phyloP scores from a whole-genome alignment of 2,113 vertebrate species.

The Lethenteron reissneri region DNA sequence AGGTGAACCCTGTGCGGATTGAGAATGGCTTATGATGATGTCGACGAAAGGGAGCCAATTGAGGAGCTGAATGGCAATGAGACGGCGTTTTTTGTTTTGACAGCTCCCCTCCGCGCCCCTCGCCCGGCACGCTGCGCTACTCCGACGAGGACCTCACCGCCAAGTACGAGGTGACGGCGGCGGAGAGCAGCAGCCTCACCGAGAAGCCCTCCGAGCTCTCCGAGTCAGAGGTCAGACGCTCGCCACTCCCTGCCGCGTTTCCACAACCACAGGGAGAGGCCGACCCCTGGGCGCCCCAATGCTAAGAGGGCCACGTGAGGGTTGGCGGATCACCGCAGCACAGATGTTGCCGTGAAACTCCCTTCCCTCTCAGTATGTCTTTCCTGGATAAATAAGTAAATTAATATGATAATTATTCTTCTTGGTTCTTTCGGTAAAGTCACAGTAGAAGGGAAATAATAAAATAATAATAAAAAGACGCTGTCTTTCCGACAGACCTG shows the following conservation, averaged over 20 bases:
- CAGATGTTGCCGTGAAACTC: neutral
- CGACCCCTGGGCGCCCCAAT: constrained; percentile 23
- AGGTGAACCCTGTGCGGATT: too few relatives aligned
- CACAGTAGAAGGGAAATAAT: too few relatives aligned
- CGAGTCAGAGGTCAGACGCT: constrained; percentile 58
- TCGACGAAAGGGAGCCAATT: too few relatives aligned
- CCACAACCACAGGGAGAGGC: constrained; percentile 15
- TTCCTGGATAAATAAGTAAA: too few relatives aligned
- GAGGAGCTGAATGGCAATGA: too few relatives aligned
- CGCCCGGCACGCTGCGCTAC: constrained; percentile 80
- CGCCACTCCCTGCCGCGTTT: neutral
- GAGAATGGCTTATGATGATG: too few relatives aligned
- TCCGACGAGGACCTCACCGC: constrained; percentile 80
- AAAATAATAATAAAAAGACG: too few relatives aligned
- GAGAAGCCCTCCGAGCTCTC: constrained; percentile 87
- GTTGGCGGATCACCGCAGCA: constrained; percentile 13
- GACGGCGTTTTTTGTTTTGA: neutral
- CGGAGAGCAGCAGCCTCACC: constrained; percentile 81
- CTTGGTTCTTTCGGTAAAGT: too few relatives aligned
- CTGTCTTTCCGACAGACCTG: too few relatives aligned
- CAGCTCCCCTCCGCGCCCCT: constrained; percentile 77
- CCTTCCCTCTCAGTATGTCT: neutral
- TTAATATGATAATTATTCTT: too few relatives aligned
- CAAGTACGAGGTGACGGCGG: constrained; percentile 85
- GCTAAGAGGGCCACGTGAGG: constrained; percentile 15